A percentile compares a stretch with the other conserved stretches of the same genome.
Conservation (phyloP, 2,888 invertebrate species). For the Gastracanthus pulcherrimus region DNA sequence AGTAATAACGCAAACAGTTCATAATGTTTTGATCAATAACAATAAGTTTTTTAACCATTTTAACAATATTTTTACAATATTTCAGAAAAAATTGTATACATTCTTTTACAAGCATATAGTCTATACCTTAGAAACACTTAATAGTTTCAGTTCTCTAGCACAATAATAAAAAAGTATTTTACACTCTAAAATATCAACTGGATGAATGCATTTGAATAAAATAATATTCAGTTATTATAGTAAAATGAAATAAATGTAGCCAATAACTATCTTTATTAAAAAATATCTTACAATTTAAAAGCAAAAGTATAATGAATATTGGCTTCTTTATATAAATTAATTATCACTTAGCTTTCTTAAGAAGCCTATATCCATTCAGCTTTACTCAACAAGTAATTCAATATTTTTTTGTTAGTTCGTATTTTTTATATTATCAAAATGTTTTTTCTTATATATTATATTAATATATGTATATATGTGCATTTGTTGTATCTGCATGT, state of each 20-base stretch:
- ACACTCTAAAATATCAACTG: conserved; percentile 20
- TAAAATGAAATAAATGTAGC: conserved; percentile 46
- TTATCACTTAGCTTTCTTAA: conserved; percentile 31
- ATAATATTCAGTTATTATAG: conserved; percentile 12
- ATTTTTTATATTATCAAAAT: conserved; percentile 48
- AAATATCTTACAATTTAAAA: conserved; percentile 71
- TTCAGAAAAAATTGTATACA: conserved; percentile 24
- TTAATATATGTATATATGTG: conserved; percentile 63
- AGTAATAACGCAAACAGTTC: conserved; percentile 33
- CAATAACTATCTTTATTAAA: conserved; percentile 70
- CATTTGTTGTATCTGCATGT: conserved; percentile 58
- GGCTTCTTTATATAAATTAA: conserved; percentile 33
- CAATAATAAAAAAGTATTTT: conserved; percentile 47
- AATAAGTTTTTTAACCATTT: conserved; percentile 16
- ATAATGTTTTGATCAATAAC: conserved; percentile 33
- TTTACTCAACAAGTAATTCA: conserved; percentile 7
- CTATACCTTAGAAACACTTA: conserved; percentile 37
- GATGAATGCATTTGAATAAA: conserved; percentile 32
- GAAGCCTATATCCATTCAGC: background rate
- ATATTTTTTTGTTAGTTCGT: conserved; percentile 24
- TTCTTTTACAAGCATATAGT: conserved; percentile 10
- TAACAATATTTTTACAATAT: conserved; percentile 27
- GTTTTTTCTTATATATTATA: conserved; percentile 40
- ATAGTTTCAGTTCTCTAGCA: conserved; percentile 29
- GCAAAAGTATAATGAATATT: conserved; percentile 61